Base-by-base conservation (phyloP, 2,888 invertebrate species). In the Cecidostiba fungosa region DNA sequence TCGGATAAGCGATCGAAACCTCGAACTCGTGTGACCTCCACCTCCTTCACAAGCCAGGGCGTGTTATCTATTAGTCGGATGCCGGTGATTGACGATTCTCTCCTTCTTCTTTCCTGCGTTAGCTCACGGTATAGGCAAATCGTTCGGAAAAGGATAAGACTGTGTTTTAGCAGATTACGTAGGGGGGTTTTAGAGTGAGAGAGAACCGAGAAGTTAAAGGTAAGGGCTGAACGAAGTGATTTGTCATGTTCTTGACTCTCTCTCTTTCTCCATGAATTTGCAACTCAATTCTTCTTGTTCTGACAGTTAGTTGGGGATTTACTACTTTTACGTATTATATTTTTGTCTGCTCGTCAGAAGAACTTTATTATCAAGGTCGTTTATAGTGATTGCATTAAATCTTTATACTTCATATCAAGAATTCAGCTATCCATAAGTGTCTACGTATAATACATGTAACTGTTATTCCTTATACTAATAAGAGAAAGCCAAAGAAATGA, bases 1-100 rank as follows among this genome's bases (percentile, higher is more conserved):
- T 6, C 23, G 62, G 73, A 84, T 84, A 78, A 84, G 47, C 43
- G 73, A 66, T 83, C 72, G 83, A 59, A 29, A 26, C 29, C 39
- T 62, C 47, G 43, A 50, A 29, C 72, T 54, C 16, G 5, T 36
- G 62, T n/a, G 19, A 81, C 12, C 50, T 79, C 70, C 47, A 86
- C 87, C 87, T 88, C 82, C 87, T 39, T 43, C 43, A n/a, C n/a
- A n/a, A 76, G 54, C 39, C 87, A 79, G 82, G 78, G 81, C 77
- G 84, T 87, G 89, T 89, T 90, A 90, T 89, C 90, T 89, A 73
- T 84, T 84, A 90, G 89, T 88, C 87, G 87, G 87, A 84, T 86
- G 83, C 77, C 87, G 77, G 87, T 89, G 89, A 90, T 89, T 88
- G 89, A 89, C 88, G 89, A 90, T 89, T 89, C 78, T 85, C 84